phyloP scores from a whole-genome alignment of 2,888 invertebrate genomes.

The Ophion obscuratus region DNA sequence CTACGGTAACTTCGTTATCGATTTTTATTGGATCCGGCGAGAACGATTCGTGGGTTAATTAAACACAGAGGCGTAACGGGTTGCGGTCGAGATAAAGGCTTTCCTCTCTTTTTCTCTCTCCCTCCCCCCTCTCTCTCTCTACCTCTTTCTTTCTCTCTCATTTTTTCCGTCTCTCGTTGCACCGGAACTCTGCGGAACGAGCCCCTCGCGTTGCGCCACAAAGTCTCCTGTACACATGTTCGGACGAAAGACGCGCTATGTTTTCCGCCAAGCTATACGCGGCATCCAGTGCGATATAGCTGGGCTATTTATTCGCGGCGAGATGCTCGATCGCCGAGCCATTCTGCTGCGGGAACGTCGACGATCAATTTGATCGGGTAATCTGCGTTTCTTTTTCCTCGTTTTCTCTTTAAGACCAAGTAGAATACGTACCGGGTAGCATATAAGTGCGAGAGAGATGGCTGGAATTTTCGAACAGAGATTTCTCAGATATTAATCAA shows the following conservation, averaged over 20 bases:
- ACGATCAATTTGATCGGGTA: constrained; percentile 39
- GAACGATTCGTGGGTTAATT: constrained; percentile 68
- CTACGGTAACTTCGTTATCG: constrained; percentile 70
- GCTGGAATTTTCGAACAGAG: too few relatives aligned
- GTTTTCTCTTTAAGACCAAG: too few relatives aligned
- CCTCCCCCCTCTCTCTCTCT: constrained; percentile 15
- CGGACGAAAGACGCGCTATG: constrained; percentile 7
- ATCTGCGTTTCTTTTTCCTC: neutral
- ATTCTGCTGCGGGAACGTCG: neutral
- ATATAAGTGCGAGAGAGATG: too few relatives aligned
- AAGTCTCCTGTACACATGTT: constrained; percentile 21
- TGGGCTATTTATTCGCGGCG: constrained; percentile 19
- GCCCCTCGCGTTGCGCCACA: neutral
- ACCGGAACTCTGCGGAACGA: constrained; percentile 20
- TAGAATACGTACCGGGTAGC: too few relatives aligned
- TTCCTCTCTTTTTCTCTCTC: neutral
- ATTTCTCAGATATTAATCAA: too few relatives aligned
- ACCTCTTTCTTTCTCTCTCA: neutral
- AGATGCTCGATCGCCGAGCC: constrained; percentile 50
- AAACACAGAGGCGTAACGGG: constrained; percentile 65
- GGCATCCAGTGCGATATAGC: neutral
- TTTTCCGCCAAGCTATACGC: constrained; percentile 15
- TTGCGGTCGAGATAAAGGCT: constrained; percentile 54
- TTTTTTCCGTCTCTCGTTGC: constrained; percentile 8
- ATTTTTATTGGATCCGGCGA: constrained; percentile 61